Percentiles rank a stretch among this genome's conserved stretches.
phyloP scores from a whole-genome alignment of 2,113 vertebrate species.

The Otolemur garnettii region DNA sequence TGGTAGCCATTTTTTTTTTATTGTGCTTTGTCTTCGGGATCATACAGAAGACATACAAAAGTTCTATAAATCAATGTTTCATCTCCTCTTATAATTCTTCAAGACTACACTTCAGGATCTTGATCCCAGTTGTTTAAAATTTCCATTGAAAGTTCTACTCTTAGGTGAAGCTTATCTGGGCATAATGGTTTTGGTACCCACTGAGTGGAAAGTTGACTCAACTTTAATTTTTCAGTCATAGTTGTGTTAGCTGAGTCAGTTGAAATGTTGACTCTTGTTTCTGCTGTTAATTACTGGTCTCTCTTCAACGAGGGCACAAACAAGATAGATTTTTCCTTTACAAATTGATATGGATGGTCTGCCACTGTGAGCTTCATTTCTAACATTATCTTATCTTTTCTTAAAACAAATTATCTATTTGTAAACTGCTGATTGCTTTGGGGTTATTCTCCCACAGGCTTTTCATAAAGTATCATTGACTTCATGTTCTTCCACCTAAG shows the following conservation, averaged over 20 bases:
- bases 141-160: neutral
- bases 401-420: neutral
- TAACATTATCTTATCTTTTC: neutral
- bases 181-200: neutral
- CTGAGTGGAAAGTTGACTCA: neutral
- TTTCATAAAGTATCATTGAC: neutral
- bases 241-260: neutral
- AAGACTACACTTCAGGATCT: neutral
- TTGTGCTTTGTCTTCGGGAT: neutral
- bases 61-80: neutral
- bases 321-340: neutral
- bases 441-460: neutral
- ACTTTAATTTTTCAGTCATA: neutral
- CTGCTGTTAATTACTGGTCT: neutral
- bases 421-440: neutral
- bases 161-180: neutral
- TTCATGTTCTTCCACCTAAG: neutral
- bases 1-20: too few species aligned
- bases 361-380: neutral
- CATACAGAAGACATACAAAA: too few species aligned
- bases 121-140: neutral
- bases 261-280: neutral
- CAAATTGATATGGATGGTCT: neutral
- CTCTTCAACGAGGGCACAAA: neutral
- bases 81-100: neutral